Evolutionary conservation across 2,888 invertebrate species (phyloP).

Genomic region (Onchidella celtica): DNA sequence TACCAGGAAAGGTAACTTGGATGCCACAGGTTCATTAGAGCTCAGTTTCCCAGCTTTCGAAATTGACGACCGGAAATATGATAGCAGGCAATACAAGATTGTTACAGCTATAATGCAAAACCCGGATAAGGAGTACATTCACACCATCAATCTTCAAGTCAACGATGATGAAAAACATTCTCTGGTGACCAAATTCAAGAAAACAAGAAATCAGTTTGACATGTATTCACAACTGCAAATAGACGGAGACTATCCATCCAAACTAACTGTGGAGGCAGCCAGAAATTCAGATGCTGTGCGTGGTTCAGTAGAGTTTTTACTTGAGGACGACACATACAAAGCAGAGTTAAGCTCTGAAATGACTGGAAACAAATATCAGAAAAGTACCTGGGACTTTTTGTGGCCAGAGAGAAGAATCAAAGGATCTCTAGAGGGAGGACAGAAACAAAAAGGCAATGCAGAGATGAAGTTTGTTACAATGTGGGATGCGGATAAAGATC

Average conservation of each 20-base stretch:
- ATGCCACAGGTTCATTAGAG: conserved; percentile 36
- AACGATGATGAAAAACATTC: conserved; percentile 29
- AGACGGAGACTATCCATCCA: conserved; percentile 7
- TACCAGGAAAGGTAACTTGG: conserved; percentile 22
- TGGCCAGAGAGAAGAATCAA: conserved; percentile 44
- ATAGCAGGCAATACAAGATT: conserved; percentile 17
- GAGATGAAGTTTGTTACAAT: conserved; percentile 27
- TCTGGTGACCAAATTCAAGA: conserved; percentile 39
- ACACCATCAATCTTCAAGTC: conserved; percentile 34
- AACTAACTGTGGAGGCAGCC: conserved; percentile 14
- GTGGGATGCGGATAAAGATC: conserved; percentile 70
- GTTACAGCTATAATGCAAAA: conserved; percentile 13
- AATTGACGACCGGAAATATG: conserved; percentile 2
- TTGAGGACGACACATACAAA: neutral
- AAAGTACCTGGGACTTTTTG: conserved; percentile 31
- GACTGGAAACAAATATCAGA: conserved; percentile 5
- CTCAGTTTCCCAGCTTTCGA: conserved; percentile 33
- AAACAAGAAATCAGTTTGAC: conserved; percentile 20
- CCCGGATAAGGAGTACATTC: conserved; percentile 42
- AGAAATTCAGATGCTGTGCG: neutral
- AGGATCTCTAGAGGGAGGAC: conserved; percentile 43
- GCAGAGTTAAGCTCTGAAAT: conserved; percentile 9
- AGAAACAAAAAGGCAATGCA: conserved; percentile 27
- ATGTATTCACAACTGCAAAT: conserved; percentile 34
- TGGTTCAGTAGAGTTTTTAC: neutral